Percentiles rank a stretch among this genome's conserved stretches.
Evolutionary conservation across 2,888 invertebrate species (phyloP).

Genomic region (Eristalis tenax): DNA sequence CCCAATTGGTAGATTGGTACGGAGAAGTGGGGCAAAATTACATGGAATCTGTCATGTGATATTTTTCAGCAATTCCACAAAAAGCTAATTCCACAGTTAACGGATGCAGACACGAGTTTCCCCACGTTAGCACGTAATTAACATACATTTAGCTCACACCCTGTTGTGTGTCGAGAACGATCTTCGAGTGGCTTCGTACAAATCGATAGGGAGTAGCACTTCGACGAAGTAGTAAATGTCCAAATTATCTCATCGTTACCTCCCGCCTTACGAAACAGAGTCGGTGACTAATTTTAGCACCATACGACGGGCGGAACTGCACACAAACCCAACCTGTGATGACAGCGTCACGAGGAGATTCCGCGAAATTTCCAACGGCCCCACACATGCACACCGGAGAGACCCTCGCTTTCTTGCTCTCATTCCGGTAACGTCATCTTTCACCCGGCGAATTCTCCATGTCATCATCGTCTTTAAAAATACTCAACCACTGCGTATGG

Average conservation of each 20-base stretch:
- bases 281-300: not conserved
- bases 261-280: not conserved
- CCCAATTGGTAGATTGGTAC: not conserved
- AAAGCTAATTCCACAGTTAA: not conserved
- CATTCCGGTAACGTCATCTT: too few species aligned
- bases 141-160: not conserved
- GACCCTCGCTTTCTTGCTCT: too few species aligned
- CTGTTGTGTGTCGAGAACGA: not conserved
- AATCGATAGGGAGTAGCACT: not conserved
- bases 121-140: not conserved
- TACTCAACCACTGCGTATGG: not conserved
- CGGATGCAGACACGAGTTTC: not conserved
- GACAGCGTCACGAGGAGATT: conserved; percentile 1
- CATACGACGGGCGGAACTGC: not conserved
- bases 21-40: not conserved
- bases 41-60: not conserved
- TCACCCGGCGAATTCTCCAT: too few species aligned
- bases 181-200: not conserved
- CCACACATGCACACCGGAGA: not conserved
- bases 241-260: not conserved
- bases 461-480: too few species aligned
- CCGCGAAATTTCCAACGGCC: not conserved
- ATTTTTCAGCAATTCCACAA: too few species aligned
- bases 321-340: not conserved
- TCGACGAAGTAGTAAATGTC: not conserved